Evolutionary conservation across 2,888 invertebrate species (phyloP), one percentile per base, ranked within the genome.

Genomic region (Odontocolon sp.): DNA sequence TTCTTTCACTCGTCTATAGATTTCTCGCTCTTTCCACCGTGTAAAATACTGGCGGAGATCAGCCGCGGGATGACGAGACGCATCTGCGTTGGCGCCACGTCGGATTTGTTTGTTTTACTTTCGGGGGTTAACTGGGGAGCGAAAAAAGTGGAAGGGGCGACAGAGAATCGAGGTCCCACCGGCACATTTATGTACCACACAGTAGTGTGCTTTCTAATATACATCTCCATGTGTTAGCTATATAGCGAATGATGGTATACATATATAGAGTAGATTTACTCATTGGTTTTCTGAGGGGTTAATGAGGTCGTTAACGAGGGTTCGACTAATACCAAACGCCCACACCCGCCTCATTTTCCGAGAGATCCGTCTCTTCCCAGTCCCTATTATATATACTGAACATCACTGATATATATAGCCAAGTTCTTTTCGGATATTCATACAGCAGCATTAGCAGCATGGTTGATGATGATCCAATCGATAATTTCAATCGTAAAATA

Each of bases 11-110:
- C 18, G 14, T 26, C 16, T 2, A 21, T 8, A 26, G 5, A n/a
- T 2, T 18, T 23, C 42, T 64, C 18, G 31, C 28, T 40, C 31
- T 50, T 70, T 47, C 64, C 40, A 14, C 33, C 26, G 40, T 52
- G 47, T 50, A 54, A 47, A 54, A 50, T 45, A 56, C 59, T 66
- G 72, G 64, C 69, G 50, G 56, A 66, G 78, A 81, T 69, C 57
- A 76, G 64, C 69, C 78, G 73, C 72, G 79, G 83, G 77, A 86
- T 89, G 89, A 90, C 87, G 83, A 84, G 88, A 86, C 87, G 86
- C 90, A 90, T 90, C 89, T 90, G 90, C 84, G 85, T 82, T 89
- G 90, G 90, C 90, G 90, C 90, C 90, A 86, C 79, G 82, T 82
- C 85, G 72, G 87, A 88, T 87, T 88, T 90, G 88, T 90, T 90